These are phyloP conservation scores for Drosophila nigritarsus DNA, from an alignment of 2,888 invertebrate species.

Conservation along the genomic window DNA sequence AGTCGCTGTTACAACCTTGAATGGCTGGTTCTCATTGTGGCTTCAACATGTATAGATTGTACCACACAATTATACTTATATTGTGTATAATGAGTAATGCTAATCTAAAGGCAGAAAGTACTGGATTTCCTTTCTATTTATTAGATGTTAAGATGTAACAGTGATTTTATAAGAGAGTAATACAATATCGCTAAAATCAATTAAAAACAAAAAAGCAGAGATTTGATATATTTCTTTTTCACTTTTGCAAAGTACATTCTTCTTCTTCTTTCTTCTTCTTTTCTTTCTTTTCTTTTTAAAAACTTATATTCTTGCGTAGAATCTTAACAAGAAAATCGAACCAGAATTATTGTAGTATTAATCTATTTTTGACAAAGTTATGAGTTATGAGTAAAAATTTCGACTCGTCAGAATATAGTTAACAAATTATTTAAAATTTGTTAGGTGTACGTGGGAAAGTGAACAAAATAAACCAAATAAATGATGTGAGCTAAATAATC, in stretches of 20 bases:
- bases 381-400: background rate
- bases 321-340: background rate
- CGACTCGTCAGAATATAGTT: background rate
- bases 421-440: background rate
- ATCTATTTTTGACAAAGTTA: background rate
- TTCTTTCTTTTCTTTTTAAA: too few relatives aligned
- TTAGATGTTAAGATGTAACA: background rate
- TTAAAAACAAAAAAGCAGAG: background rate
- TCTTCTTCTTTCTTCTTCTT: too few relatives aligned
- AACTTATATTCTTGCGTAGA: background rate
- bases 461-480: background rate
- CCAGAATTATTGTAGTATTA: background rate
- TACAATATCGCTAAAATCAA: background rate
- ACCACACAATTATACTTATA: constrained; percentile 4
- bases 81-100: background rate
- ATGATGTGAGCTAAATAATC: background rate
- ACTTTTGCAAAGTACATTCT: background rate
- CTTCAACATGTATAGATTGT: constrained; percentile 13
- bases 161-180: background rate
- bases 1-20: constrained; percentile 53
- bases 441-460: background rate
- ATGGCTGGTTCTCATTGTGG: constrained; percentile 27
- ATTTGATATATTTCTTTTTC: background rate
- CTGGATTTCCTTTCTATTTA: background rate
- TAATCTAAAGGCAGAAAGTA: background rate